Conservation (phyloP, 2,797 vertebrate genomes). For the Astyanax mexicanus region DNA sequence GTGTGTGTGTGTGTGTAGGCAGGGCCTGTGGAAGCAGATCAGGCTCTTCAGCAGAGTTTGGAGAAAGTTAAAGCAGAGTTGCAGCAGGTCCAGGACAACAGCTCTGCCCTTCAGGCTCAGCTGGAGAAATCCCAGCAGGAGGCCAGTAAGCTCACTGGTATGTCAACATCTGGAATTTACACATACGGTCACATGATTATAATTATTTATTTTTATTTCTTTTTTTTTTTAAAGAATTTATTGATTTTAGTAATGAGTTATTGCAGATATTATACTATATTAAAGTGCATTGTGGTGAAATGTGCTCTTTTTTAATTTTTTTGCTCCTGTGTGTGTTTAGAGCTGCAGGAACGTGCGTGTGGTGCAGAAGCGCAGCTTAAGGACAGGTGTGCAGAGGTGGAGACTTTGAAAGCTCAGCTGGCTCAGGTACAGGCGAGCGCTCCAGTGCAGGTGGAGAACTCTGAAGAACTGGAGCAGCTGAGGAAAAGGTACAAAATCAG, state of each 20-base stretch:
- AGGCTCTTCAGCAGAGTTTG: conserved; percentile 79
- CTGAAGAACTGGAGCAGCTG: conserved; percentile 56
- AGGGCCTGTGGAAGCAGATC: conserved; percentile 77
- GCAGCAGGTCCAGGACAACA: conserved; percentile 72
- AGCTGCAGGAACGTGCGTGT: conserved; percentile 78
- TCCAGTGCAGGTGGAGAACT: conserved; percentile 51
- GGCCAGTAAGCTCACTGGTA: conserved; percentile 76
- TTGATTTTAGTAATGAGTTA: too few relatives aligned
- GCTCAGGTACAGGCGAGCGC: conserved; percentile 51
- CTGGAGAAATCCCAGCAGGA: conserved; percentile 78
- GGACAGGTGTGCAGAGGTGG: conserved; percentile 77
- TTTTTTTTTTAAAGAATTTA: neutral
- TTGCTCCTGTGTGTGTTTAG: conserved; percentile 72
- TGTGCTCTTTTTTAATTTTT: neutral
- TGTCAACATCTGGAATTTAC: neutral
- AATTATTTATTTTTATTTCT: neutral
- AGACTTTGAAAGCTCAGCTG: conserved; percentile 74
- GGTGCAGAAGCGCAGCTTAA: conserved; percentile 77
- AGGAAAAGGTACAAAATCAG: conserved; percentile 31
- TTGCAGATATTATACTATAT: too few relatives aligned
- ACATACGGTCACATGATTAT: too few relatives aligned
- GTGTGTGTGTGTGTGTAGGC: conserved; percentile 70
- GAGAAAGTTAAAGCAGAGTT: conserved; percentile 80
- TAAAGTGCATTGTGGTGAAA: neutral
- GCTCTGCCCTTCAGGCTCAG: conserved; percentile 72